Evolutionary conservation across 2,113 vertebrate genomes (phyloP), one percentile per base, ranked within the genome.

Genomic region (Leucopsar rothschildi): DNA sequence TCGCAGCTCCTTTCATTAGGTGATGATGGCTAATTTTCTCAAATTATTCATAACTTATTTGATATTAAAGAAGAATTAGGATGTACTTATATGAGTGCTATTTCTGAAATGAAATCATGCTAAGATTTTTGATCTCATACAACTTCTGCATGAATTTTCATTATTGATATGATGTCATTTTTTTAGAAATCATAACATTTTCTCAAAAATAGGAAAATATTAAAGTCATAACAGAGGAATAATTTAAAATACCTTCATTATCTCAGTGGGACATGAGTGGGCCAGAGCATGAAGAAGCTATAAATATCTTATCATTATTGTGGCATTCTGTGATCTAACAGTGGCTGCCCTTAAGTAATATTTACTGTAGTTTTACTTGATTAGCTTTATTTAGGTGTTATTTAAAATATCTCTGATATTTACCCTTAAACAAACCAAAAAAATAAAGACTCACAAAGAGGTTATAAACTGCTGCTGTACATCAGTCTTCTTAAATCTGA

Each of bases 1-100:
- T 88, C 42, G 92, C 60, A 71, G 24, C 5, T 64, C 8, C n/a
- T 81, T 37, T 71, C 60, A 65, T 45, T 47, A 33, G 31, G 39
- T 70, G 42, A 56, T 92, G 53, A 92, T 75, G 65, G 61, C 22
- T 96, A 88, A 91, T 98, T 98, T 97, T 90, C 82, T 87, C 66
- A 95, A 96, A 94, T 76, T 82, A 81, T 95, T 94, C 93, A 91
- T 93, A 76, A 90, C 53, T 33, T 93, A 91, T 98, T 97, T 98
- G 92, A 94, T 98, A 97, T 97, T 98, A 96, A 94, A 86, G 95
- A 96, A 93, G 65, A 96, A 96, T 97, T 96, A 98, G 91, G 88
- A 98, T 95, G 49, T 17, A 79, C 29, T 52, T 52, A 20, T 73
- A 85, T 91, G 91, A 97, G 95, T 95, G 89, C 64, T 89, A 96